Base-by-base conservation (phyloP, 2,888 invertebrate genomes). In the Smittia sp. region DNA sequence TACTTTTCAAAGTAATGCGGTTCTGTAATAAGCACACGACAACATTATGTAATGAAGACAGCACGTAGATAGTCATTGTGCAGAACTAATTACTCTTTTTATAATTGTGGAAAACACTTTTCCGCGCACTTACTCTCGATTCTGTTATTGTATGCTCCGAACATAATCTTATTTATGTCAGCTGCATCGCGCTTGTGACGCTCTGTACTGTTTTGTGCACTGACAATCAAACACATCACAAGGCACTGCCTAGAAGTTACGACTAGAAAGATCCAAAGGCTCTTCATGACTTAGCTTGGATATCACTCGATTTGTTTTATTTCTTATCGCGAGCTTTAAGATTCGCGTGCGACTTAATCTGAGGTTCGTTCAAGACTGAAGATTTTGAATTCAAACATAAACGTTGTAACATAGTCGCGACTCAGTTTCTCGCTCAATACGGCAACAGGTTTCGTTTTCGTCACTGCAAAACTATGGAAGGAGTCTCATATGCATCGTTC, bases 1-100 rank as follows among this genome's bases (percentile, higher is more conserved):
- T 84, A 84, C 74, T 82, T 81, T 0, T 54, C 67, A 24, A 67
- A 58, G 32, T 74, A 74, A n/a, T 25, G 27, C 52, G 24, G 52
- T 58, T 67, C 67, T 74, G 66, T 54, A 46, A 46, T 46, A 15
- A 46, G 6, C 15, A 46, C 46, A 46, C 15, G 46, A 46, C 2
- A 46, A 46, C 46, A 46, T 46, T 46, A 46, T 46, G 46, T 15
- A 46, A 46, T 11, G 20, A 58, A 58, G n/a, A 20, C 6, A 58
- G 3, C 58, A 58, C 32, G 32, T 32, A 32, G 32, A 32, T 58
- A 18, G n/a, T 58, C 7, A 58, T 58, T 58, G 22, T 18, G 58
- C 18, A 58, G 58, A 20, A 22, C 22, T 58, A 58, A 58, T 58
- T 6, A 46, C 46, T 46, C 46, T 46, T n/a, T n/a, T 13, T 3